A percentile compares a stretch with the other conserved stretches of the same genome.
Conservation (phyloP, 1,140 invertebrate species). For the Cyrtorhinus lividipennis region DNA sequence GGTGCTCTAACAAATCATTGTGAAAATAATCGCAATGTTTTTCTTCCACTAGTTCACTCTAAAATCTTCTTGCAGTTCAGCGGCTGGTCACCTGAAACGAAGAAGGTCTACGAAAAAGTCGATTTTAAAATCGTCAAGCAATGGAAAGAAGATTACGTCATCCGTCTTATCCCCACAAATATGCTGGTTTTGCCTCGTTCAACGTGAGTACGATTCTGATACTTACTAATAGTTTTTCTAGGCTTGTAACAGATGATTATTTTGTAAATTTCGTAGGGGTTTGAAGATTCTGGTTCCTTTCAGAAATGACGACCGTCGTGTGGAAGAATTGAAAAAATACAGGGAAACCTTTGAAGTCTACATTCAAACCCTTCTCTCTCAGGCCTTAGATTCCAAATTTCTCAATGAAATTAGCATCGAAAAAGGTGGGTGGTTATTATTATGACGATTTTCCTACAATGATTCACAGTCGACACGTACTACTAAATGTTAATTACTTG, state of each 20-base stretch:
- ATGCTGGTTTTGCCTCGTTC: conserved; percentile 47
- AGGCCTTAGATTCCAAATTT: conserved; percentile 77
- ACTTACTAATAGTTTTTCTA: no score
- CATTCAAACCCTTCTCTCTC: conserved; percentile 77
- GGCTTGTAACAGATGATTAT: no score
- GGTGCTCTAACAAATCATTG: no score
- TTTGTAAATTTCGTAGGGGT: no score
- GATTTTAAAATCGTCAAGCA: conserved; percentile 56
- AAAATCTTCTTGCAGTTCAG: conserved; percentile 44
- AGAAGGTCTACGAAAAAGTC: conserved; percentile 58
- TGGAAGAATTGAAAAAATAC: not conserved
- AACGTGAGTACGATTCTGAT: no score
- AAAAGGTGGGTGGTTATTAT: conserved; percentile 57
- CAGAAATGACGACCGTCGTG: no score
- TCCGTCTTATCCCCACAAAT: conserved; percentile 61
- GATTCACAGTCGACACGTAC: not conserved
- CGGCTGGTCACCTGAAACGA: conserved; percentile 64
- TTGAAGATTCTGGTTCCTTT: no score
- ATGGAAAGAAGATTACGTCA: conserved; percentile 56
- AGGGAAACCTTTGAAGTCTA: conserved; percentile 74
- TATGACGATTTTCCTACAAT: not conserved
- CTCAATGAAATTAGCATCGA: conserved; percentile 76
- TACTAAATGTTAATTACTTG: not conserved
- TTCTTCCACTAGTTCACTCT: not conserved
- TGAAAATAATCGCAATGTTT: no score